Evolutionary conservation across 2,797 vertebrate species (phyloP).

Genomic region (Echiichthys vipera): DNA sequence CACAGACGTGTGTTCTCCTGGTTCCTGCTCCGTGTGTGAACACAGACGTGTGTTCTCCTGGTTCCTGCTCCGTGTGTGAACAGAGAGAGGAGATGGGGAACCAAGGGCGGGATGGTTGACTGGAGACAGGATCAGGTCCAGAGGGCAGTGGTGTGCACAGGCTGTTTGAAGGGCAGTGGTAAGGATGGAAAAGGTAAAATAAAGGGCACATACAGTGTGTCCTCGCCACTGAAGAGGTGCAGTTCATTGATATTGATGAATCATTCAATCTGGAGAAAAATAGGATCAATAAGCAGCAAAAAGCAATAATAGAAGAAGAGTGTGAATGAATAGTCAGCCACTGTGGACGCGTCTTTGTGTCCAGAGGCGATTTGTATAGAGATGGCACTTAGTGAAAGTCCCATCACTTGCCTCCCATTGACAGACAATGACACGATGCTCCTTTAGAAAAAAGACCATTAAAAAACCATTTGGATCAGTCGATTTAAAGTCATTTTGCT

Average conservation of each 20-base stretch:
- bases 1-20: too few species aligned
- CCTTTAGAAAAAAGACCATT: slow-evolving; percentile 52
- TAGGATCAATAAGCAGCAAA: neutral
- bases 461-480: slow-evolving; percentile 49
- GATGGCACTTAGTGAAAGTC: slow-evolving; percentile 2
- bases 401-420: slow-evolving; percentile 5
- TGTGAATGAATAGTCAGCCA: neutral
- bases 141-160: too few species aligned
- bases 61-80: too few species aligned
- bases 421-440: slow-evolving; percentile 14
- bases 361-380: neutral
- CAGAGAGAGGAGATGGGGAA: neutral
- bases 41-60: too few species aligned
- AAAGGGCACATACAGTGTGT: too few species aligned
- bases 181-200: too few species aligned
- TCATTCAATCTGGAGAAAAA: slow-evolving; percentile 2
- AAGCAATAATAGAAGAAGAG: neutral
- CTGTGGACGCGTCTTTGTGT: neutral
- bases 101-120: neutral
- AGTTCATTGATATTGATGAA: neutral
- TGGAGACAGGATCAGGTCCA: slow-evolving; percentile 1
- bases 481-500: slow-evolving; percentile 51
- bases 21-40: too few species aligned
- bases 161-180: too few species aligned
- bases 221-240: too few species aligned